Evolutionary conservation across 2,888 invertebrate species (phyloP).

Genomic region (Oscheius onirici): DNA sequence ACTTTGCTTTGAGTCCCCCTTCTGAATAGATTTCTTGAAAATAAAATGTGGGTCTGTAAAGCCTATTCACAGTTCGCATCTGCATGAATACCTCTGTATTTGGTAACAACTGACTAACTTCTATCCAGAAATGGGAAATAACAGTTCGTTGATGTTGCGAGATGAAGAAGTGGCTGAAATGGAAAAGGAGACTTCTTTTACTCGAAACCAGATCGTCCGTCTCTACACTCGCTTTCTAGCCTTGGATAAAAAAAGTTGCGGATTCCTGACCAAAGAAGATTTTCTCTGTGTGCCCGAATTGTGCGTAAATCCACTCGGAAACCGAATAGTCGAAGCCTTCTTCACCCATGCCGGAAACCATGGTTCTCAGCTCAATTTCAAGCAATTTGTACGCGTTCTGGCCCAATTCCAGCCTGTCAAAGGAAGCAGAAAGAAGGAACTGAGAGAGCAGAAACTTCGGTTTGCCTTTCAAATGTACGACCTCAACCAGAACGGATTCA

Average conservation of each 20-base stretch:
- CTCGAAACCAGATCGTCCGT: slow-evolving; percentile 95
- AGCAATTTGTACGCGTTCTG: slow-evolving; percentile 95
- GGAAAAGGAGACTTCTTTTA: slow-evolving; percentile 93
- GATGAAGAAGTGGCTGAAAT: slow-evolving; percentile 97
- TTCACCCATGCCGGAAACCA: slow-evolving; percentile 75
- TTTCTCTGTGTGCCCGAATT: slow-evolving; percentile 95
- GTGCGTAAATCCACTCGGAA: slow-evolving; percentile 97
- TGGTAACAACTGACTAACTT: no score
- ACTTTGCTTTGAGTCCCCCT: not conserved
- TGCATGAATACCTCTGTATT: no score
- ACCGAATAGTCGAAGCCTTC: slow-evolving; percentile 79
- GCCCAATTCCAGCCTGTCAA: slow-evolving; percentile 94
- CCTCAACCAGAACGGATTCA: slow-evolving; percentile 88
- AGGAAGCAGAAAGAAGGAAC: slow-evolving; percentile 85
- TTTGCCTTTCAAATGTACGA: slow-evolving; percentile 99
- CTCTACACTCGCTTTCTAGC: slow-evolving; percentile 96
- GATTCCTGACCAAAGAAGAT: slow-evolving; percentile 95
- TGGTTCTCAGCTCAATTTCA: slow-evolving; percentile 92
- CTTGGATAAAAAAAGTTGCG: slow-evolving; percentile 83
- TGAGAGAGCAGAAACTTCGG: slow-evolving; percentile 92
- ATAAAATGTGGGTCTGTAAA: slow-evolving; percentile 6
- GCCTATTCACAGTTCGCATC: no score
- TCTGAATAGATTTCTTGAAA: not conserved
- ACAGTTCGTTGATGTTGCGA: slow-evolving; percentile 88
- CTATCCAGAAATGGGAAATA: slow-evolving; percentile 85